Base-by-base conservation (phyloP, 2,888 invertebrate genomes). In the Chirona hameri region DNA sequence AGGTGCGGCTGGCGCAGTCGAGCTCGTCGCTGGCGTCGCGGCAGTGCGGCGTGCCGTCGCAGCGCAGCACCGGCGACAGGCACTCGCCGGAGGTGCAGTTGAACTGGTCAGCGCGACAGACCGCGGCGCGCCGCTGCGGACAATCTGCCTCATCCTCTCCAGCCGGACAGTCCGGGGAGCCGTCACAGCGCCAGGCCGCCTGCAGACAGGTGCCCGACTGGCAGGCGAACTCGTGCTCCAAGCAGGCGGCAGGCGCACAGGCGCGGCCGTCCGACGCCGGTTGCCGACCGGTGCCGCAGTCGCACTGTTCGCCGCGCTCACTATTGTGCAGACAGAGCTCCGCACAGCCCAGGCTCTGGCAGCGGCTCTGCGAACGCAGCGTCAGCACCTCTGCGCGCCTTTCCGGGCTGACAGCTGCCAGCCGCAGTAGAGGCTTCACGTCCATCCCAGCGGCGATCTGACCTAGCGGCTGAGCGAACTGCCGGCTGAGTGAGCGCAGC, bases 1-100 rank as follows among this genome's bases (percentile, higher is more conserved):
- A 48, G 4, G n/a, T 0, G 52, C n/a, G 48, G 52, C 29, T 15
- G 48, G 27, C 27, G 80, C 80, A 80, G 80, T 27, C 52, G 27
- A 18, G 52, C 80, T 80, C 80, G 80, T 80, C 80, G 80, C 80
- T 52, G 52, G n/a, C 80, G 29, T 80, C 80, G 80, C 27, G 18
- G 80, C 80, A 80, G 80, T 80, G 52, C 15, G 27, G 18, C 80
- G 21, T 18, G 27, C 27, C 52, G 80, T 80, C 55, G 52, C 80
- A 80, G 52, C 48, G 52, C 80, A 80, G 80, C 27, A 27, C 27
- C 27, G 48, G 2, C 80, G 80, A 27, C 27, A 80, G 15, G 52
- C 80, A 80, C 52, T 52, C 80, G 27, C 80, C 80, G 27, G 27
- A n/a, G 18, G 27, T 27, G 55, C 80, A 52, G 80, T 55, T 80